These are phyloP conservation scores for Acipenser transmontanus DNA, from an alignment of 2,797 vertebrate species.

Conservation along the genomic window DNA sequence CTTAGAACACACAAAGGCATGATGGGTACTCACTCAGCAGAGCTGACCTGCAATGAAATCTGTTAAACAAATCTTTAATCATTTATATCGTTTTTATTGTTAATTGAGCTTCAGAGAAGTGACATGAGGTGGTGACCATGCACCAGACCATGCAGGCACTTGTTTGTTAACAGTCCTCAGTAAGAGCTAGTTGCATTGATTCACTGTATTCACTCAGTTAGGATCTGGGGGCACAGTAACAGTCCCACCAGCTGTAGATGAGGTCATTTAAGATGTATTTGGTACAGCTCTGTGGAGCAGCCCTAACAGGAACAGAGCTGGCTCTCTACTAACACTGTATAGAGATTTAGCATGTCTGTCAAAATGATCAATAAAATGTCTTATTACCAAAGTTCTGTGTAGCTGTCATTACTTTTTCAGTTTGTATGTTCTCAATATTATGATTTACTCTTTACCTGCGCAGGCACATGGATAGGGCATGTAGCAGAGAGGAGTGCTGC, in stretches of 20 bases:
- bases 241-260: conserved; percentile 26
- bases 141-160: conserved; percentile 10
- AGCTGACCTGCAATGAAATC: conserved; percentile 6
- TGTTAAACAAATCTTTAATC: too few relatives aligned
- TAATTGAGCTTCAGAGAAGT: conserved; percentile 20
- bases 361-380: conserved; percentile 68
- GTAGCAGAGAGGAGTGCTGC: too few relatives aligned
- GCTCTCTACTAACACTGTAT: conserved; percentile 59
- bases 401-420: too few relatives aligned
- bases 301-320: conserved; percentile 45
- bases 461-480: too few relatives aligned
- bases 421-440: too few relatives aligned
- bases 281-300: conserved; percentile 40
- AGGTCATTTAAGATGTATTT: conserved; percentile 33
- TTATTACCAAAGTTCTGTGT: conserved; percentile 49
- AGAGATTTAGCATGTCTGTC: conserved; percentile 69
- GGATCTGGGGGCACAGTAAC: conserved; percentile 11
- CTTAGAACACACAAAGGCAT: conserved; percentile 26
- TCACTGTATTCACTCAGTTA: conserved; percentile 19
- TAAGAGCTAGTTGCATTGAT: conserved; percentile 26
- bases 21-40: conserved; percentile 15
- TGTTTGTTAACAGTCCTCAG: conserved; percentile 17
- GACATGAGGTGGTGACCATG: conserved; percentile 7
- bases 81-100: conserved; percentile 17
- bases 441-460: too few relatives aligned